Evolutionary conservation across 1,140 invertebrate species (phyloP), one percentile per base, ranked within the genome.

Genomic region (Ephestia elutella): DNA sequence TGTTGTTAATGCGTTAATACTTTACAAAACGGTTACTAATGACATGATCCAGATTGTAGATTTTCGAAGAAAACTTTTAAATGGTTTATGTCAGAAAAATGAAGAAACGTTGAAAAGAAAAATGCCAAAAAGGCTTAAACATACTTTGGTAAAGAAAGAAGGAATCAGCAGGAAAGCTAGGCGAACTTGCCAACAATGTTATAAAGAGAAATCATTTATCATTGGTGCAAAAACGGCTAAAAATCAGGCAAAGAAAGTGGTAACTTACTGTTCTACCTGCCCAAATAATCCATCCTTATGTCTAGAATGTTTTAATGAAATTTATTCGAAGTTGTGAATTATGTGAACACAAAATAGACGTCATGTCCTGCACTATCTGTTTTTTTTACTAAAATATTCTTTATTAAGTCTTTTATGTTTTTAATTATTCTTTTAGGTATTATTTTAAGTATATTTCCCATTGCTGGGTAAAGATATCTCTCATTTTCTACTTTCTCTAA

Each of bases 1-100:
- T 51, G 48, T 85, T 5, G 68, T 81, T 28, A 87, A 86, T 70
- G 69, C 69, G 20, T 18, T 49, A 11, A 17, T 59, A n/a, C 54
- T 66, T 10, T 63, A 61, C 38, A 32, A 61, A 60, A 62, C 17
- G 13, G 44, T 59, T 9, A 71, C 59, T 17, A 60, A 60, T 13
- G 61, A 66, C 51, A 65, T 54, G n/a, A 65, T 71, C 15, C 55
- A 49, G 38, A 65, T 69, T 2, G 51, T 54, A 53, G 54, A 68
- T 38, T 68, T 64, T 32, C 65, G n/a, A n/a, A n/a, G n/a, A n/a
- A n/a, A n/a, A n/a, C n/a, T n/a, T n/a, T n/a, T n/a, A n/a, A n/a
- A n/a, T 38, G 56, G 49, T 61, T 63, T 54, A 21, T 60, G n/a
- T 32, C 51, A 59, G 60, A 61, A 56, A 15, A 44, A 49, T 59